Percentiles rank a stretch among this genome's conserved stretches.
Evolutionary conservation across 2,113 vertebrate species (phyloP).

Genomic region (Tragelaphus imberbis): DNA sequence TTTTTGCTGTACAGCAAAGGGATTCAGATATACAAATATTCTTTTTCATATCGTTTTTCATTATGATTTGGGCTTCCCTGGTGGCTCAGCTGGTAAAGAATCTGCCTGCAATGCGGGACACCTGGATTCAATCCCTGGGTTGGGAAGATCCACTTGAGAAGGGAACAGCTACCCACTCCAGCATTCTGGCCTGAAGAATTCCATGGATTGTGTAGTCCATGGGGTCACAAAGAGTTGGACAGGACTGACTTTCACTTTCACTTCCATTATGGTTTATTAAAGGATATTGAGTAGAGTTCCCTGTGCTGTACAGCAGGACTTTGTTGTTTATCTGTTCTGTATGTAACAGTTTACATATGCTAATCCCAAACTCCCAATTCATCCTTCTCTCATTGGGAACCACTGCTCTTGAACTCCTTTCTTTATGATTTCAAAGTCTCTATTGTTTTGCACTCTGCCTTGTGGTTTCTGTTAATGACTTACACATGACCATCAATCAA

Average conservation of each 20-base stretch:
- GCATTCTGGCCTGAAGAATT: background rate
- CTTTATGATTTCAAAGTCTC: background rate
- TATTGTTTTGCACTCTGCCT: background rate
- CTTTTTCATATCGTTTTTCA: background rate
- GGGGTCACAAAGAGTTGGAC: background rate
- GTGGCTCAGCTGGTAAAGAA: background rate
- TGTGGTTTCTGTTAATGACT: background rate
- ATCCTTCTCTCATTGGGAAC: background rate
- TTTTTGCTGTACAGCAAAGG: background rate
- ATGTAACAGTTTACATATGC: background rate
- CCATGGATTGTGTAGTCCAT: background rate
- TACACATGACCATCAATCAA: background rate
- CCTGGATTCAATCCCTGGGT: background rate
- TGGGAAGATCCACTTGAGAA: background rate
- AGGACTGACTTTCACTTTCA: background rate
- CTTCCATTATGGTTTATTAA: background rate
- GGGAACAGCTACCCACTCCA: background rate
- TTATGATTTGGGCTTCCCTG: background rate
- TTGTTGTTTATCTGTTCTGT: background rate
- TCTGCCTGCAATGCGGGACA: fast-evolving
- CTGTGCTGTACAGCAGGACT: background rate
- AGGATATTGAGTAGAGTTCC: background rate
- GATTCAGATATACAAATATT: background rate
- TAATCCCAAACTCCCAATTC: background rate
- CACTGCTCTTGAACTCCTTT: background rate